Conservation (phyloP, 2,888 invertebrate species). For the Gnatocerus cornutus region DNA sequence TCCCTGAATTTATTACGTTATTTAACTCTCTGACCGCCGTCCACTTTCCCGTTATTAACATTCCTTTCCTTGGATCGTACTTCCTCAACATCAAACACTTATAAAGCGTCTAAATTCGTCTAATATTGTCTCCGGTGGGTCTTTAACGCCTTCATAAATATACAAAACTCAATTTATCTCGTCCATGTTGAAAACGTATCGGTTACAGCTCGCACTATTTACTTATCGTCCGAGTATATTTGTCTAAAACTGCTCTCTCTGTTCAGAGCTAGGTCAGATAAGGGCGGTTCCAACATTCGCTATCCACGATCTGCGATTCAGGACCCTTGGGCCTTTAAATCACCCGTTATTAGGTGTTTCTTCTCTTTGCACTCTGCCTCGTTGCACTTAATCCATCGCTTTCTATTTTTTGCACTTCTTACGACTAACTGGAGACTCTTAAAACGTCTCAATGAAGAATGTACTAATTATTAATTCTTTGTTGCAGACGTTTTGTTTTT, state of each 20-base stretch:
- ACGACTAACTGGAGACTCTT: neutral
- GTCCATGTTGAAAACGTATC: conserved; percentile 27
- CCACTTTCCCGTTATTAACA: no score
- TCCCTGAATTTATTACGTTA: no score
- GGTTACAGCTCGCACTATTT: conserved; percentile 32
- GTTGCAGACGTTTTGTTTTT: conserved; percentile 6
- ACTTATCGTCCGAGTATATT: conserved; percentile 43
- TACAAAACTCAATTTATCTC: conserved; percentile 30
- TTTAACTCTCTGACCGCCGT: no score
- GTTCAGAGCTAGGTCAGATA: conserved; percentile 39
- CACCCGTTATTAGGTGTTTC: conserved; percentile 60
- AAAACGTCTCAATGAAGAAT: neutral
- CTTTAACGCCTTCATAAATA: conserved; percentile 17
- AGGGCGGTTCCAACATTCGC: conserved; percentile 39
- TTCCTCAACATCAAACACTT: no score
- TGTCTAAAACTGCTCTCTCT: conserved; percentile 32
- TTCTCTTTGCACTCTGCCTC: conserved; percentile 49
- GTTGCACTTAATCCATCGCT: conserved; percentile 48
- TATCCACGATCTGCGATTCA: conserved; percentile 53
- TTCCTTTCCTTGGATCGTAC: no score
- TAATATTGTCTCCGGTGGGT: no score
- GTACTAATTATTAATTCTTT: conserved; percentile 2
- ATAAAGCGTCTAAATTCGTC: no score
- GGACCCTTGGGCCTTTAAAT: conserved; percentile 56
- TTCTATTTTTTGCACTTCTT: conserved; percentile 6